Evolutionary conservation across 1,140 invertebrate genomes (phyloP).

Genomic region (Drosophila chauvacae): DNA sequence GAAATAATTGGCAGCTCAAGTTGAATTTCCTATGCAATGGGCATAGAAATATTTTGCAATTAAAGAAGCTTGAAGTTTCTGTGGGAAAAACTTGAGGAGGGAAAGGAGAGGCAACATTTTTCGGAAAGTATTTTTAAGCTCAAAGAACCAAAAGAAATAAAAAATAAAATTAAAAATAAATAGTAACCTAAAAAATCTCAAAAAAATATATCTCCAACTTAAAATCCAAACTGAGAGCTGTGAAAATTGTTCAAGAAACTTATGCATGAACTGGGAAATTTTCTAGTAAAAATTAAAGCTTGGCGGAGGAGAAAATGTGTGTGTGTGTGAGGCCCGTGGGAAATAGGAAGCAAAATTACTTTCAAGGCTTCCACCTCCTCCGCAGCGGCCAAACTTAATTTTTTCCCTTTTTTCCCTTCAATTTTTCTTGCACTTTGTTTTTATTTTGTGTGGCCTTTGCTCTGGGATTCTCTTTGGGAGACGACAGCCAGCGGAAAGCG

Average conservation of each 20-base stretch:
- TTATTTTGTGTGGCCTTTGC: constrained; percentile 4
- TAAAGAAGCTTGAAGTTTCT: neutral
- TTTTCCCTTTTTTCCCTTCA: neutral
- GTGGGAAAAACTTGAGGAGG: neutral
- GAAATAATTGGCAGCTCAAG: constrained; percentile 31
- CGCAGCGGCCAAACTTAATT: constrained; percentile 19
- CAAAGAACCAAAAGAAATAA: too few relatives aligned
- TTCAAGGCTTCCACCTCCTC: constrained; percentile 8
- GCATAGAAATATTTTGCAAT: neutral
- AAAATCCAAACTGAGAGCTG: neutral
- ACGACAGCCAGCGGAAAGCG: neutral
- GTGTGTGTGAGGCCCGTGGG: constrained; percentile 16
- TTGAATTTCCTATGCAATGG: constrained; percentile 2
- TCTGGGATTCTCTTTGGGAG: neutral
- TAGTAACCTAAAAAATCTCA: neutral
- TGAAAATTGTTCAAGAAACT: neutral
- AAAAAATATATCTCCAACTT: neutral
- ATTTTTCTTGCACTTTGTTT: constrained; percentile 13
- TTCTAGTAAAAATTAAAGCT: constrained; percentile 2
- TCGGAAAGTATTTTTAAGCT: too few relatives aligned
- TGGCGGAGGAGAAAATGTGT: neutral
- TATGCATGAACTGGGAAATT: neutral
- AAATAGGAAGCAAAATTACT: constrained; percentile 39
- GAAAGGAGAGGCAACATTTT: too few relatives aligned
- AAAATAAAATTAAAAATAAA: neutral